These are phyloP conservation scores for Anguilla megastoma DNA, from an alignment of 2,797 vertebrate species.

Conservation along the genomic window DNA sequence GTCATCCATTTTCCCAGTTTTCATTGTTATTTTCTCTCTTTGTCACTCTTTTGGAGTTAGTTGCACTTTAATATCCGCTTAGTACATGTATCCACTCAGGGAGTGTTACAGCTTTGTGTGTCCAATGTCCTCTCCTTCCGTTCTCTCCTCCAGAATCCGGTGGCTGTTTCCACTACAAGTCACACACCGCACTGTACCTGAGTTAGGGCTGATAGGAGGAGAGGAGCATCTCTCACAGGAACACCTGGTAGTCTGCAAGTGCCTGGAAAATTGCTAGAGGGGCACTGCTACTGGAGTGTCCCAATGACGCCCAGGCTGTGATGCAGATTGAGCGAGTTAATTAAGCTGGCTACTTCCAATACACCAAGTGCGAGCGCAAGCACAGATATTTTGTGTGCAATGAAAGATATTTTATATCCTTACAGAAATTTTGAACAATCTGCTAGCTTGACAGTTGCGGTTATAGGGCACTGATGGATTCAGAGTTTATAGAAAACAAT, in stretches of 20 bases:
- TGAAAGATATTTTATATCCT: no score
- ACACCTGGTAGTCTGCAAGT: no score
- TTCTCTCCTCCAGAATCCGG: background rate
- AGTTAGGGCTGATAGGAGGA: background rate
- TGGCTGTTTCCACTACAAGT: background rate
- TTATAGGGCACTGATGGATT: no score
- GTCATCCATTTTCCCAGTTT: no score
- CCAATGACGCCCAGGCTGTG: background rate
- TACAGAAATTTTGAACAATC: no score
- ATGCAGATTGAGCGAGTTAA: background rate
- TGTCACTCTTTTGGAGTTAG: background rate
- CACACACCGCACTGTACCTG: background rate
- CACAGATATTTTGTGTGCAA: no score
- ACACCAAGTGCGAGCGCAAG: no score
- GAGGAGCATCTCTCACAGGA: no score
- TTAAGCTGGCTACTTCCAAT: no score
- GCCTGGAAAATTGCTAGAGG: no score
- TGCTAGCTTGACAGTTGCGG: no score
- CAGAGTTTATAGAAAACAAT: no score
- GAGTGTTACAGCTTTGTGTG: background rate
- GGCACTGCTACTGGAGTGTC: background rate
- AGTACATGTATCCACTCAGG: background rate
- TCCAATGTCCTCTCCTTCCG: background rate
- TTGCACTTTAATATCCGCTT: background rate
- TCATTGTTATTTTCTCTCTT: background rate